phyloP scores from a whole-genome alignment of 2,113 vertebrate genomes.

The Urocitellus parryii region DNA sequence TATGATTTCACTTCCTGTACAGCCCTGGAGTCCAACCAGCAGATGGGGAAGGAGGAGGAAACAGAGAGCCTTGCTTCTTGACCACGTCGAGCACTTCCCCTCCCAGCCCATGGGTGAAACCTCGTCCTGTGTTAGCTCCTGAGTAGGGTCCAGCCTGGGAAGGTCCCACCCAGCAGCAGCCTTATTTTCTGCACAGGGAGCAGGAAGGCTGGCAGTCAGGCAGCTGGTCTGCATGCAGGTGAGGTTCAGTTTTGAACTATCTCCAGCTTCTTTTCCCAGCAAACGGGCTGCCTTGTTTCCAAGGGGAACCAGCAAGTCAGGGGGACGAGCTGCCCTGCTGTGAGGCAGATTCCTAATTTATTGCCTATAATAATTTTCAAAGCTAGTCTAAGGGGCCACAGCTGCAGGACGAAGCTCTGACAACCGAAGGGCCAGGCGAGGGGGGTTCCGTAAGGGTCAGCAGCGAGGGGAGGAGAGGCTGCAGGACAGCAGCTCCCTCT shows the following conservation, averaged over 20 bases:
- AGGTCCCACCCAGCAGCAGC: background rate
- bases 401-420: background rate
- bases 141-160: background rate
- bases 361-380: conserved; percentile 53
- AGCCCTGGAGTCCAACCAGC: background rate
- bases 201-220: background rate
- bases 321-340: background rate
- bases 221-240: background rate
- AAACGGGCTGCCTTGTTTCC: background rate
- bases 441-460: background rate
- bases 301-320: background rate
- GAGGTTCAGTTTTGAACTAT: background rate
- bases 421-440: background rate
- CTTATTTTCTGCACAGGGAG: background rate
- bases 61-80: background rate
- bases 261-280: background rate
- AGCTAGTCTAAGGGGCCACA: background rate
- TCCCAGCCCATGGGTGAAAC: background rate
- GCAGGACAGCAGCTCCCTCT: background rate
- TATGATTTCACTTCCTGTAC: background rate
- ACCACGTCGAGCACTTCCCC: background rate
- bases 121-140: background rate
- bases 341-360: conserved; percentile 53
- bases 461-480: background rate
- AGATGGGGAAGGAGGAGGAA: background rate